Evolutionary conservation across 1,140 invertebrate genomes (phyloP), one percentile per base, ranked within the genome.

Genomic region (Dendrolimus kikuchii): DNA sequence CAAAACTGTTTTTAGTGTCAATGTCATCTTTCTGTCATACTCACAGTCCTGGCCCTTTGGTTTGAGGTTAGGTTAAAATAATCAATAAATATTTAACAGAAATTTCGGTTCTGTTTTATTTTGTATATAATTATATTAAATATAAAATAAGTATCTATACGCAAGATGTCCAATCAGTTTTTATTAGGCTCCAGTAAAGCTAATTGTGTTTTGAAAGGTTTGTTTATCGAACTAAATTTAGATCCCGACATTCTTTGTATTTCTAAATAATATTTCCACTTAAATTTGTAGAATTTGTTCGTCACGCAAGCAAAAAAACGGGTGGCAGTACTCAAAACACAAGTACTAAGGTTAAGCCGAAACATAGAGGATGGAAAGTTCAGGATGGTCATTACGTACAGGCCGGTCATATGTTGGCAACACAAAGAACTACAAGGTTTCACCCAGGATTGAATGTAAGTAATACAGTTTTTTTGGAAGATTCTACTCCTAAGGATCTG

Each of bases 361-460:
- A 95, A 72, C 92, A 92, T 62, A 90, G 93, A 74, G 92, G 93
- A 8, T 91, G 91, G 87, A 92, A 91, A 70, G 86, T 89, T 40
- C 89, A 91, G 53, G 92, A 95, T 71, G 93, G 94, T 5, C 62
- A 88, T 57, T 65, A 51, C 53, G 93, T 95, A 41, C 74, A 90
- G 38, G 62, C 83, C 9, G 92, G 93, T n/a, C 90, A 89, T 39
- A 91, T 93, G 51, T 70, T 95, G 43, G 93, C 88, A 1, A 91
- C 89, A 0, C 94, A 96, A 77, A 80, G 86, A 51, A 90, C 67
- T n/a, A 77, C 92, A 0, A 88, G 93, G 56, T 95, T 92, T 74
- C 93, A 95, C 86, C 93, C 94, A n/a, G 94, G 94, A 4, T 78
- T 95, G 55, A 92, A 95, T 89, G 94, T 95, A 87, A 89, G 77